Conservation (phyloP, 2,113 vertebrate genomes). For the Pantherophis guttatus region DNA sequence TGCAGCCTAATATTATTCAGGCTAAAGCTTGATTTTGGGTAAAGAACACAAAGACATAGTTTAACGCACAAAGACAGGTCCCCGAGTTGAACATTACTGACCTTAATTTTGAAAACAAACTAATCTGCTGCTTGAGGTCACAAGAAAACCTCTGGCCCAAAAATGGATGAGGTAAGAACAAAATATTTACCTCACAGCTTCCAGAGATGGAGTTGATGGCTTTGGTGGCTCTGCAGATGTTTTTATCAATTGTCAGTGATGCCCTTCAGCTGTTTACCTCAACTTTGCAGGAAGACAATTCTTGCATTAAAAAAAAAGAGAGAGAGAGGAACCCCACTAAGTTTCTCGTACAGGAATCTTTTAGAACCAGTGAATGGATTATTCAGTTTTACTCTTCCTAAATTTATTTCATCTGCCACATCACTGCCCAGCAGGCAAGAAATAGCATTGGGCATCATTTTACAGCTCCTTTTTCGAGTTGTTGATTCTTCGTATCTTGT, state of each 20-base stretch:
- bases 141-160: slow-evolving; percentile 51
- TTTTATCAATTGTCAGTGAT: slow-evolving; percentile 2
- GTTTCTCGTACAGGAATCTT: neutral
- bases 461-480: neutral
- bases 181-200: slow-evolving; percentile 48
- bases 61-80: neutral
- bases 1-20: neutral
- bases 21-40: slow-evolving; percentile 3
- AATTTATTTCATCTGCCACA: neutral
- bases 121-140: slow-evolving; percentile 32
- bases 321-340: neutral
- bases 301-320: neutral
- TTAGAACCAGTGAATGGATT: neutral
- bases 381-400: neutral
- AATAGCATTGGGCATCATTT: neutral
- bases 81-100: slow-evolving; percentile 15
- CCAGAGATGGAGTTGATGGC: slow-evolving; percentile 5
- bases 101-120: slow-evolving; percentile 44
- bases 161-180: slow-evolving; percentile 32
- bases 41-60: slow-evolving; percentile 19
- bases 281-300: neutral
- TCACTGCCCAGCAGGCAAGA: neutral
- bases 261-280: neutral
- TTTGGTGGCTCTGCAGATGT: slow-evolving; percentile 1
- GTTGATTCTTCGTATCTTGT: neutral